phyloP scores from a whole-genome alignment of 2,888 invertebrate genomes.

The Meteorus cinctellus region DNA sequence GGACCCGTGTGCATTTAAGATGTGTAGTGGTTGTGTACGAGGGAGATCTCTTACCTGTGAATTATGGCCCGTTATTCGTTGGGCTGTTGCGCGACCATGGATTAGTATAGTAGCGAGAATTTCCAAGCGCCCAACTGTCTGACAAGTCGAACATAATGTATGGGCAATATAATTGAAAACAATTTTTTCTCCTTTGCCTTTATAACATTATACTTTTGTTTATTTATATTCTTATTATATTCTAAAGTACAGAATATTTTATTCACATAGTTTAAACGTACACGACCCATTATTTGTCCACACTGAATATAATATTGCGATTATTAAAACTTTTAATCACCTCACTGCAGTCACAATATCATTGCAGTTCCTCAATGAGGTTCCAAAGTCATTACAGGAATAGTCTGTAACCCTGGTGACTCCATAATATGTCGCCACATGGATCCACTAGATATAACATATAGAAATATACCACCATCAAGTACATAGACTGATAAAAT shows the following conservation, averaged over 20 bases:
- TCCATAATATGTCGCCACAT: background rate
- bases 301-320: background rate
- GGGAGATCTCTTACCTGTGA: constrained; percentile 54
- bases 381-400: background rate
- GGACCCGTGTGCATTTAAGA: constrained; percentile 36
- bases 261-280: background rate
- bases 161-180: constrained; percentile 44
- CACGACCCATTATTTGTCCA: background rate
- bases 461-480: background rate
- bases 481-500: constrained; percentile 59
- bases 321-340: constrained; percentile 4
- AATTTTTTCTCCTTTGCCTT: constrained; percentile 7
- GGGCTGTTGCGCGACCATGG: constrained; percentile 49
- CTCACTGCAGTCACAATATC: background rate
- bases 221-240: constrained; percentile 1
- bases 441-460: background rate
- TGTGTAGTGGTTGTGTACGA: constrained; percentile 33
- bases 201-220: background rate
- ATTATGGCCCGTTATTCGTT: constrained; percentile 57
- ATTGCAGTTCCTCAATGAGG: background rate
- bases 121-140: constrained; percentile 30
- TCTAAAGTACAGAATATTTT: background rate
- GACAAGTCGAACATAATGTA: constrained; percentile 42
- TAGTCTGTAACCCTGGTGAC: constrained; percentile 7
- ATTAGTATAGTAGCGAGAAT: constrained; percentile 45